Percentiles rank a stretch among this genome's conserved stretches.
These are phyloP conservation scores for Hyperoplus lanceolatus DNA, from an alignment of 2,797 vertebrate genomes.

Conservation along the genomic window DNA sequence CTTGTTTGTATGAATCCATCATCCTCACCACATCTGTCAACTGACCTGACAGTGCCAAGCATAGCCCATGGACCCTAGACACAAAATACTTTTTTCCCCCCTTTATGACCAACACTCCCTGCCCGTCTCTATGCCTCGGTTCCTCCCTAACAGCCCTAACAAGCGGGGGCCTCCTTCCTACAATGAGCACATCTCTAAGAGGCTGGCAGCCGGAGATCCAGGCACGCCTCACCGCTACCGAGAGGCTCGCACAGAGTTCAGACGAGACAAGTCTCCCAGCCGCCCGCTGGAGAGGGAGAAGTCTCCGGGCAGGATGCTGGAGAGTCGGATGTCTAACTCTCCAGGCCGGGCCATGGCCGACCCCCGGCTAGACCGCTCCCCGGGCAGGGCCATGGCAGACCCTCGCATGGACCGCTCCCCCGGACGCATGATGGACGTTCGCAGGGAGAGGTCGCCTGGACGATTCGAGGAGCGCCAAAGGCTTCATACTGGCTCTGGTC, in stretches of 20 bases:
- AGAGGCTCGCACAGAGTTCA: conserved; percentile 95
- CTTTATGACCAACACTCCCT: conserved; percentile 27
- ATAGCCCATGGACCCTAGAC: conserved; percentile 27
- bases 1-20: conserved; percentile 4
- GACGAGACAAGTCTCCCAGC: conserved; percentile 94
- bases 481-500: conserved; percentile 91
- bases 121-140: conserved; percentile 36
- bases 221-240: conserved; percentile 97
- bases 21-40: conserved; percentile 17
- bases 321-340: conserved; percentile 91
- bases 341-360: conserved; percentile 92
- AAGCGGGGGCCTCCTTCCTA: conserved; percentile 98
- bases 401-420: conserved; percentile 90
- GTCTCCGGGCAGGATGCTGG: conserved; percentile 92
- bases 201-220: conserved; percentile 93
- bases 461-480: conserved; percentile 94
- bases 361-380: conserved; percentile 92
- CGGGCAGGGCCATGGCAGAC: conserved; percentile 91
- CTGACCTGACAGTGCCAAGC: conserved; percentile 34
- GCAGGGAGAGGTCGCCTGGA: conserved; percentile 94
- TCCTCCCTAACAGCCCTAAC: conserved; percentile 90
- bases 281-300: conserved; percentile 95
- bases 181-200: conserved; percentile 99
- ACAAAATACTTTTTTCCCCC: conserved; percentile 1
- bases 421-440: conserved; percentile 90